Percentiles rank a stretch among this genome's conserved stretches.
Conservation (phyloP, 2,113 vertebrate species). For the Centropus bengalensis region DNA sequence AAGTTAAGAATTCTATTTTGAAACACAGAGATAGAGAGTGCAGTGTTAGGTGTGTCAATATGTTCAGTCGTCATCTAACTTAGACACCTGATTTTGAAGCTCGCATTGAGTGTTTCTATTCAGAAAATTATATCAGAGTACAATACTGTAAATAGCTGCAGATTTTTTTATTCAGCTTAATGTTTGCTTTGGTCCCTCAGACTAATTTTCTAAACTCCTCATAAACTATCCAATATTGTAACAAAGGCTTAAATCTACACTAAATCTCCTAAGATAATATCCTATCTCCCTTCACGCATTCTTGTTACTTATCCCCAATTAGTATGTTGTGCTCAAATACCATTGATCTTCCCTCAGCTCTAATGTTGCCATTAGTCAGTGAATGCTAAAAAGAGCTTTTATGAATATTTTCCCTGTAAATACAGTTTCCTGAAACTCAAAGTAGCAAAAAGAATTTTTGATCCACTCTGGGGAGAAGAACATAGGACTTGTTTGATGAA, state of each 20-base stretch:
- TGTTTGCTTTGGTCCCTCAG: neutral
- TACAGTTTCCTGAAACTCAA: conserved; percentile 17
- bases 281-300: neutral
- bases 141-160: neutral
- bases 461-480: conserved; percentile 51
- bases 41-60: rapidly evolving
- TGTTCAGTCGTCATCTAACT: neutral
- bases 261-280: neutral
- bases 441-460: conserved; percentile 59
- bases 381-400: neutral
- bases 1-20: neutral
- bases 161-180: neutral
- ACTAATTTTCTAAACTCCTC: neutral
- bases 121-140: neutral
- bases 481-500: neutral
- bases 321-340: neutral
- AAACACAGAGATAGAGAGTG: too few species aligned
- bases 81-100: neutral
- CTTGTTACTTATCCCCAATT: neutral
- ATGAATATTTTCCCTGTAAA: neutral
- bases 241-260: neutral
- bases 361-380: neutral
- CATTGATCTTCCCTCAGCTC: neutral
- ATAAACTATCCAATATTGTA: neutral
- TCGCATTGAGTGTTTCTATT: neutral